Evolutionary conservation across 2,113 vertebrate species (phyloP), one percentile per base, ranked within the genome.

Genomic region (Rana temporaria): DNA sequence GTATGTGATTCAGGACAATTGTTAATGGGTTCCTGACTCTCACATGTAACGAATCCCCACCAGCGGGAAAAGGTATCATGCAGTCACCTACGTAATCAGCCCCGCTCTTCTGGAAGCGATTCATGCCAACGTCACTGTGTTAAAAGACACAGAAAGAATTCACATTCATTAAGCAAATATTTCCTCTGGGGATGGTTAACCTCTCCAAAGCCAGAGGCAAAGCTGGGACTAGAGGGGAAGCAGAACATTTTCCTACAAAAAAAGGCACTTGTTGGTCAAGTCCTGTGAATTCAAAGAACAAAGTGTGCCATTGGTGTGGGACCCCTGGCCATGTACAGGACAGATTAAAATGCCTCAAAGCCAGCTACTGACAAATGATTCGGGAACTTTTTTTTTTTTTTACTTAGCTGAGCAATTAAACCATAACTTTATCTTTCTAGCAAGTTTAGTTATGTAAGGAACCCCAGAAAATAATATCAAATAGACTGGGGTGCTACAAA

Each of bases 111-210:
- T 30, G 48, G 42, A 48, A 48, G 9, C 42, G 12, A 48, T 48
- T 48, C 42, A 11, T 52, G 14, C 69, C 16, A 22, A 19, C 18
- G 22, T 30, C 69, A 56, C 52, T 18, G 20, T 16, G 20, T 22
- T 20, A 62, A 62, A 62, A 62, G 42, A 62, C 59, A 62, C 19
- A 62, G 19, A 62, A 62, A 56, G 52, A 72, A 56, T 56, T 56
- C 9, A 26, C 48, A 72, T 72, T 72, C 69, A 71, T 71, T 68
- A 17, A 48, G 1, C 48, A 26, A 70, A 16, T 42, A 16, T 53
- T 56, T 7, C 24, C 53, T 53, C 48, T 52, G 26, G 52, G 53
- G 52, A 56, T 8, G 22, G 18, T 72, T 72, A 72, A 72, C 69
- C 69, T 17, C 22, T 55, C 69, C 16, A 4, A 30, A 52, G 20